Evolutionary conservation across 2,888 invertebrate genomes (phyloP).

Genomic region (Plutella xylostella): DNA sequence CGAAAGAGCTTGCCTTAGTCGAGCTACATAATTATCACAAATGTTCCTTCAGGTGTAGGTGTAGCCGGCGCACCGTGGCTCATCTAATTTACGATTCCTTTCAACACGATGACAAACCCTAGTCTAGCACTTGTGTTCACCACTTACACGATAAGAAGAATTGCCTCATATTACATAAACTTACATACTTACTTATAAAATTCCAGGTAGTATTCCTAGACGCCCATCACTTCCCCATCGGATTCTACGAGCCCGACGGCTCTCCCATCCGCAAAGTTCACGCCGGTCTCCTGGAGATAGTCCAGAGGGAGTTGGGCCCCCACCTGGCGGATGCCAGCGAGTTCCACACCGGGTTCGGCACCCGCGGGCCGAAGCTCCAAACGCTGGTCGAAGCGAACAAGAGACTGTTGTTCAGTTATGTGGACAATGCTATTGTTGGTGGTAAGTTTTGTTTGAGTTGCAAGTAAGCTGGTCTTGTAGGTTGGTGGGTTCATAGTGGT

Average conservation of each 20-base stretch:
- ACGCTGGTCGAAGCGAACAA: conserved; percentile 53
- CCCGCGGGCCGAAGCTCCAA: conserved; percentile 56
- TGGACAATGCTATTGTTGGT: conserved; percentile 53
- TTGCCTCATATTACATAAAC: neutral
- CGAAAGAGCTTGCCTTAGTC: too few relatives aligned
- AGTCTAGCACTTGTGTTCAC: too few relatives aligned
- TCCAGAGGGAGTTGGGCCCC: conserved; percentile 67
- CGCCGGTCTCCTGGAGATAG: conserved; percentile 60
- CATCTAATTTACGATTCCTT: too few relatives aligned
- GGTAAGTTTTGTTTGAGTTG: conserved; percentile 36
- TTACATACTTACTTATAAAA: neutral
- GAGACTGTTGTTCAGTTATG: conserved; percentile 67
- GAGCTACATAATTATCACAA: too few relatives aligned
- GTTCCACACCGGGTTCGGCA: conserved; percentile 44
- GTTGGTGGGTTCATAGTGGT: too few relatives aligned
- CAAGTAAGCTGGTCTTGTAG: too few relatives aligned
- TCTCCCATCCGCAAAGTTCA: conserved; percentile 62
- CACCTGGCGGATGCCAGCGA: conserved; percentile 59
- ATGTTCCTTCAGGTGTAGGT: too few relatives aligned
- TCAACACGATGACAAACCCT: too few relatives aligned
- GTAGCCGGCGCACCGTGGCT: too few relatives aligned
- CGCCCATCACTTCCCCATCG: conserved; percentile 84
- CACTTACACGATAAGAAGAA: too few relatives aligned
- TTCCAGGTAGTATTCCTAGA: conserved; percentile 78
- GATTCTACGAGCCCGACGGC: conserved; percentile 61